phyloP scores from a whole-genome alignment of 2,888 invertebrate genomes.

The Nomada hirtipes region DNA sequence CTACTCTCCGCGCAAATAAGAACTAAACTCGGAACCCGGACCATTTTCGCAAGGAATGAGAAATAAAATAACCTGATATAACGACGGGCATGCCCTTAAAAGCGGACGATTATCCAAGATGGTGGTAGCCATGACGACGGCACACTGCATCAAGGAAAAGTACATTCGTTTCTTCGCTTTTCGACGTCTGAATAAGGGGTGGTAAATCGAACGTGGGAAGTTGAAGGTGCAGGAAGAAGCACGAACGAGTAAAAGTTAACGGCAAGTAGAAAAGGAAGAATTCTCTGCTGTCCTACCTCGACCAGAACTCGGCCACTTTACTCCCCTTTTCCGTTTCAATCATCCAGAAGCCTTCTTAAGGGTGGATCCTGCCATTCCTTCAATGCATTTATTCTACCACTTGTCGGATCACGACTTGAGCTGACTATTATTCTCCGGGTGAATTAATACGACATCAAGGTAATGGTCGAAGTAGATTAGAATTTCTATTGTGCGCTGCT shows the following conservation, averaged over 20 bases:
- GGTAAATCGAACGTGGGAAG: slow-evolving; percentile 33
- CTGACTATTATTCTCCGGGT: slow-evolving; percentile 10
- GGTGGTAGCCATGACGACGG: slow-evolving; percentile 77
- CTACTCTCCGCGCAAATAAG: too few species aligned
- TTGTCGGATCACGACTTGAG: slow-evolving; percentile 40
- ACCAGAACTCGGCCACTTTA: slow-evolving; percentile 50
- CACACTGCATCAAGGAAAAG: slow-evolving; percentile 74
- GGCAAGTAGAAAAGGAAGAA: slow-evolving; percentile 33
- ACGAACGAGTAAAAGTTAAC: slow-evolving; percentile 41
- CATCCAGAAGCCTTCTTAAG: slow-evolving; percentile 31
- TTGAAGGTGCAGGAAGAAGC: slow-evolving; percentile 23
- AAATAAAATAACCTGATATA: slow-evolving; percentile 60
- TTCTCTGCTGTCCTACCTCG: slow-evolving; percentile 20
- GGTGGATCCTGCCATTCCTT: slow-evolving; percentile 17
- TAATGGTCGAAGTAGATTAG: not conserved
- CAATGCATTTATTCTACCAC: slow-evolving; percentile 38
- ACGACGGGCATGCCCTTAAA: slow-evolving; percentile 50
- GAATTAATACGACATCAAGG: slow-evolving; percentile 29
- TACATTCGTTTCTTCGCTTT: slow-evolving; percentile 63
- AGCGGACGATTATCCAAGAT: slow-evolving; percentile 71
- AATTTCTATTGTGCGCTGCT: not conserved
- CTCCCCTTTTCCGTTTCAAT: slow-evolving; percentile 39
- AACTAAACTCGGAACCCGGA: not conserved
- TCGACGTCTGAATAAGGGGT: slow-evolving; percentile 58
- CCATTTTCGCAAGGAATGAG: slow-evolving; percentile 18